Percentiles rank a stretch among this genome's conserved stretches.
phyloP scores from a whole-genome alignment of 2,113 vertebrate species.

The Zootoca vivipara region DNA sequence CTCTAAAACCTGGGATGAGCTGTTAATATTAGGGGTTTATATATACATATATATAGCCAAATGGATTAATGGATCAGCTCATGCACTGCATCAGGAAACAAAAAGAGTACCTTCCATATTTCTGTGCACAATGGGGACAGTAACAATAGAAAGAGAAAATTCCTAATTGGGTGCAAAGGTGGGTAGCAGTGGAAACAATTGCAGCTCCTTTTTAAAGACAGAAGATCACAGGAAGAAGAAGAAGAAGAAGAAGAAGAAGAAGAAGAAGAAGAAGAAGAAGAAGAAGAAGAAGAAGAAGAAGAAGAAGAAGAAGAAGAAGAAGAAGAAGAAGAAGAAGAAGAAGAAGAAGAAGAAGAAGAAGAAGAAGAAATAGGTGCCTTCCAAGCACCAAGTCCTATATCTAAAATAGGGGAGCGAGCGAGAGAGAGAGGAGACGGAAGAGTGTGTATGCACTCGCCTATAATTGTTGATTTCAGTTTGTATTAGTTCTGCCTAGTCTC shows the following conservation, averaged over 20 bases:
- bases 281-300: slow-evolving; percentile 32
- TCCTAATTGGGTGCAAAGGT: slow-evolving; percentile 69
- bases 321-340: slow-evolving; percentile 59
- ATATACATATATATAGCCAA: slow-evolving; percentile 76
- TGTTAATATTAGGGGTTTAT: slow-evolving; percentile 78
- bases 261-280: neutral
- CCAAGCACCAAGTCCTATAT: slow-evolving; percentile 39
- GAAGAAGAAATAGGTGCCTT: neutral
- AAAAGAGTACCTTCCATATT: slow-evolving; percentile 81
- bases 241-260: neutral
- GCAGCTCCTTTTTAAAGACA: slow-evolving; percentile 58
- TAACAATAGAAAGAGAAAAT: slow-evolving; percentile 80
- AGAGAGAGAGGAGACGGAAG: neutral
- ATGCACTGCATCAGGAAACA: slow-evolving; percentile 79
- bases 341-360: neutral
- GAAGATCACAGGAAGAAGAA: slow-evolving; percentile 68
- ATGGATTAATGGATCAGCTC: slow-evolving; percentile 80
- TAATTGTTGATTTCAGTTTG: slow-evolving; percentile 52
- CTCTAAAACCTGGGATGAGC: slow-evolving; percentile 73
- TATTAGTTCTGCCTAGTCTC: slow-evolving; percentile 57
- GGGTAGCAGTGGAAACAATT: slow-evolving; percentile 72
- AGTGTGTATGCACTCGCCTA: neutral
- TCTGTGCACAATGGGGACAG: slow-evolving; percentile 75
- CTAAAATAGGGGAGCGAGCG: slow-evolving; percentile 26
- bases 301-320: neutral